phyloP scores from a whole-genome alignment of 2,888 invertebrate species.

The Danaus chrysippus region DNA sequence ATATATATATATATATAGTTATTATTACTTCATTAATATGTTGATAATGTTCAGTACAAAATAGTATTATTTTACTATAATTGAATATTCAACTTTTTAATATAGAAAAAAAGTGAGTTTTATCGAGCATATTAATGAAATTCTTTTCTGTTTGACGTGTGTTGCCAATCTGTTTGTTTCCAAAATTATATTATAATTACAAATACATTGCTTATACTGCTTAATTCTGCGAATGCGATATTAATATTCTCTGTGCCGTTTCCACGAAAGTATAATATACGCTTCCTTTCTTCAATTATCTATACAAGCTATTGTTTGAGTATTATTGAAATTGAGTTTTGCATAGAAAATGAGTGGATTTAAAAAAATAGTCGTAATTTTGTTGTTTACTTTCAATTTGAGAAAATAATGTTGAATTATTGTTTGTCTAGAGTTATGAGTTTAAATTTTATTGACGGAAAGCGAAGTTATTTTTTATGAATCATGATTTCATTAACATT shows the following conservation, averaged over 20 bases:
- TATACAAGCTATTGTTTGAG: constrained; percentile 55
- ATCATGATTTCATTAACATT: constrained; percentile 17
- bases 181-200: too few relatives aligned
- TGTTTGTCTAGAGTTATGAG: constrained; percentile 3
- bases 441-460: constrained; percentile 10
- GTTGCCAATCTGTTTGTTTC: too few relatives aligned
- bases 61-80: too few relatives aligned
- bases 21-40: too few relatives aligned
- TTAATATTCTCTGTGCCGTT: neutral
- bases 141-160: too few relatives aligned
- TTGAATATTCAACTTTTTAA: too few relatives aligned
- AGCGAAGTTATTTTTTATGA: constrained; percentile 17
- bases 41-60: too few relatives aligned
- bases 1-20: too few relatives aligned
- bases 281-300: constrained; percentile 42
- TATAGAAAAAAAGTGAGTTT: too few relatives aligned
- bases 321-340: constrained; percentile 56
- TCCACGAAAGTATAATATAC: constrained; percentile 5
- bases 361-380: constrained; percentile 46
- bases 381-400: neutral
- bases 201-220: too few relatives aligned
- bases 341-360: constrained; percentile 48
- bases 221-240: too few relatives aligned
- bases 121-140: too few relatives aligned
- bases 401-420: neutral